Evolutionary conservation across 2,797 vertebrate species (phyloP).

Genomic region (Anabas testudineus): DNA sequence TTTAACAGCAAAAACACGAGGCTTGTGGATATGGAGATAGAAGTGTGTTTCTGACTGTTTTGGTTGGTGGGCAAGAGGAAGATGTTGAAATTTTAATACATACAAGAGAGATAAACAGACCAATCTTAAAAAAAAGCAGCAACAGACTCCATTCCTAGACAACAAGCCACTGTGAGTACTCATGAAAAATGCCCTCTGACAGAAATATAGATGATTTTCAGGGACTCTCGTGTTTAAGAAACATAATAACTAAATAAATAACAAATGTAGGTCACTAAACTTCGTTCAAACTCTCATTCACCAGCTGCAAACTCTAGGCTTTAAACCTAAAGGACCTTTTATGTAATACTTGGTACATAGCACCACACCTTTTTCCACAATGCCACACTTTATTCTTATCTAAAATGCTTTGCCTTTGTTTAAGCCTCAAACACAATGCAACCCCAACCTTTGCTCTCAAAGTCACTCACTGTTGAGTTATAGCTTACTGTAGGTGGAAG

Average conservation of each 20-base stretch:
- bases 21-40: conserved; percentile 50
- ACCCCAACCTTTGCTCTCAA: conserved; percentile 35
- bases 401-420: conserved; percentile 45
- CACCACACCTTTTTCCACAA: conserved; percentile 44
- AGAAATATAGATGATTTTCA: conserved; percentile 64
- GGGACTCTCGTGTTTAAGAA: conserved; percentile 40
- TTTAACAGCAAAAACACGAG: conserved; percentile 41
- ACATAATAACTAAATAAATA: conserved; percentile 72
- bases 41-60: conserved; percentile 64
- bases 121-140: conserved; percentile 34
- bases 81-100: conserved; percentile 27
- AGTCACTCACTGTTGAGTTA: conserved; percentile 11
- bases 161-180: conserved; percentile 28
- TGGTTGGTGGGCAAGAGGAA: conserved; percentile 52
- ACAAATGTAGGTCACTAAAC: conserved; percentile 80
- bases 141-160: conserved; percentile 51
- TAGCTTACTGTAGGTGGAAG: not conserved
- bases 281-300: conserved; percentile 42
- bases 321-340: conserved; percentile 31
- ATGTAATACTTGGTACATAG: conserved; percentile 22
- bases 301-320: conserved; percentile 23
- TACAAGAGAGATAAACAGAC: conserved; percentile 15
- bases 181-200: conserved; percentile 53
- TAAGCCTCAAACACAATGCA: conserved; percentile 33
- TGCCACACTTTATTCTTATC: conserved; percentile 17